Conservation (phyloP, 2,888 invertebrate genomes). For the Eupithecia vulgata region DNA sequence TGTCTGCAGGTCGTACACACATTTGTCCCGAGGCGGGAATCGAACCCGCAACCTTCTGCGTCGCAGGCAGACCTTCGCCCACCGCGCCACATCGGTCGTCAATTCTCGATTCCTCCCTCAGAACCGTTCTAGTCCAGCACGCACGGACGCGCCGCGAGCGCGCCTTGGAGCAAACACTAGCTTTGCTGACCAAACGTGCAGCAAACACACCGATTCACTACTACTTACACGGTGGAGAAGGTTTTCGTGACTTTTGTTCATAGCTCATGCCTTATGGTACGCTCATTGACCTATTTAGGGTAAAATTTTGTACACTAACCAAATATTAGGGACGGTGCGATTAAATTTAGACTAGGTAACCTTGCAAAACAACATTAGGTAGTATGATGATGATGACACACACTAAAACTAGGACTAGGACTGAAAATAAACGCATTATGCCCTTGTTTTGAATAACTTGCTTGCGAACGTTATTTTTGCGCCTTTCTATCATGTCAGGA, state of each 20-base stretch:
- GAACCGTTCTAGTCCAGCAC: constrained; percentile 34
- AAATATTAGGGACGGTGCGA: neutral
- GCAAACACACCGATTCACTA: constrained; percentile 28
- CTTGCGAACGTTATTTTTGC: neutral
- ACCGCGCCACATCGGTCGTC: too few relatives aligned
- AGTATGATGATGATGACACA: neutral
- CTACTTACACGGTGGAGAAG: constrained; percentile 19
- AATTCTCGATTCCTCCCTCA: constrained; percentile 5
- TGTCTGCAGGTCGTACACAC: too few relatives aligned
- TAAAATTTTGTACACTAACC: neutral
- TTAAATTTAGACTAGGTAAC: too few relatives aligned
- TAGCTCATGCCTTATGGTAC: too few relatives aligned
- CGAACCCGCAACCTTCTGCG: too few relatives aligned
- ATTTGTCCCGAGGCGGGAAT: too few relatives aligned
- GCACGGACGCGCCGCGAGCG: constrained; percentile 67
- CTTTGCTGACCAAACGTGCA: constrained; percentile 68
- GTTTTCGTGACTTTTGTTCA: neutral
- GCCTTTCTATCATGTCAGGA: neutral
- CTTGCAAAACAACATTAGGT: neutral
- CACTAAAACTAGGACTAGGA: too few relatives aligned
- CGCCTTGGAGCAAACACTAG: constrained; percentile 60
- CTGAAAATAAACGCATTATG: too few relatives aligned
- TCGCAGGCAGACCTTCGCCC: too few relatives aligned
- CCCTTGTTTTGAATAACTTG: too few relatives aligned
- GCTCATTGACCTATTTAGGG: too few relatives aligned